Percentiles rank a stretch among this genome's conserved stretches.
Conservation (phyloP, 2,797 vertebrate genomes). For the Arnoldichthys spilopterus region DNA sequence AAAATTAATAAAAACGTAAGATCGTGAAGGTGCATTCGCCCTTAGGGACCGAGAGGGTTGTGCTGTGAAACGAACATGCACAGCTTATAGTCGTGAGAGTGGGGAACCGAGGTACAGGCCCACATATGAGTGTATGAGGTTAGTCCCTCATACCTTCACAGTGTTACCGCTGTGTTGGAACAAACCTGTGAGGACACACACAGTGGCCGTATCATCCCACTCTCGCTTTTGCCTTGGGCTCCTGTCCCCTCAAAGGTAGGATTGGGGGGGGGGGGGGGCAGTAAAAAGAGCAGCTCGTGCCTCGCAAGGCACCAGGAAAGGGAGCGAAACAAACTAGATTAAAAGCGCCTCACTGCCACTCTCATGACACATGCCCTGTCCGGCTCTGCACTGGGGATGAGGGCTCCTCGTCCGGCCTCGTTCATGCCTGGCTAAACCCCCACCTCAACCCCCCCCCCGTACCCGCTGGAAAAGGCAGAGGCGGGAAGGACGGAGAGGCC, state of each 20-base stretch:
- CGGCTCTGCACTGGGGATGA: conserved; percentile 55
- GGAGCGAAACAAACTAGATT: conserved; percentile 78
- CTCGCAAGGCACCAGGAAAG: conserved; percentile 64
- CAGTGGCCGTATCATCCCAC: conserved; percentile 23
- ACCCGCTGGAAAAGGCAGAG: conserved; percentile 37
- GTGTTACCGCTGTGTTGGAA: conserved; percentile 17
- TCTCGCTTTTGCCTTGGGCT: conserved; percentile 22
- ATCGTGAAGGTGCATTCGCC: too few species aligned
- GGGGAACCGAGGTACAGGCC: too few species aligned
- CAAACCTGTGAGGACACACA: conserved; percentile 1
- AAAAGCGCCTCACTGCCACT: conserved; percentile 68
- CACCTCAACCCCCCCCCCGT: conserved; percentile 1
- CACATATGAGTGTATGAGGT: not conserved
- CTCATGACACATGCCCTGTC: conserved; percentile 72
- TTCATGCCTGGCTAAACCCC: conserved; percentile 54
- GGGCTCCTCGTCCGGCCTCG: conserved; percentile 37
- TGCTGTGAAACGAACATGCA: too few species aligned
- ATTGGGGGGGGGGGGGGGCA: not conserved
- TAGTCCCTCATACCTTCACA: conserved; percentile 17
- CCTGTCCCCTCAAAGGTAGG: conserved; percentile 36
- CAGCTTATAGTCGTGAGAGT: too few species aligned
- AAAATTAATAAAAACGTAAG: too few species aligned
- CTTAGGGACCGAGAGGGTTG: too few species aligned
- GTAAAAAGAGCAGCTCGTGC: conserved; percentile 47
- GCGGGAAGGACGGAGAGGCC: conserved; percentile 49